A percentile compares a stretch with the other conserved stretches of the same genome.
These are phyloP conservation scores for Phoenicopterus ruber DNA, from an alignment of 2,113 vertebrate genomes.

Conservation along the genomic window DNA sequence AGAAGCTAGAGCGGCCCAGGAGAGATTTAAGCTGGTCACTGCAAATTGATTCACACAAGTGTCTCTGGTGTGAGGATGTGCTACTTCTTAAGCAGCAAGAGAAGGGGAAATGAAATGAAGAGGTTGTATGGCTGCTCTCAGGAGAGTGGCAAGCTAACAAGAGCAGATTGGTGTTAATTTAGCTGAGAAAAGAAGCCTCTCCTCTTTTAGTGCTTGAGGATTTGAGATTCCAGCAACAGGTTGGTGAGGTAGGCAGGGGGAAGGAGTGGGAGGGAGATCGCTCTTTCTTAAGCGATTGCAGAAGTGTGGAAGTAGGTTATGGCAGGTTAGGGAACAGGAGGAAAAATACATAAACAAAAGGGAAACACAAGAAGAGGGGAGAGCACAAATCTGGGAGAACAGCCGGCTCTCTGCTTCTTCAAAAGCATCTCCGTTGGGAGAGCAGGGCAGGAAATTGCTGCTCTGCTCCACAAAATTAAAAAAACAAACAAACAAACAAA, in stretches of 20 bases:
- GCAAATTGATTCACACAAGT: slow-evolving; percentile 44
- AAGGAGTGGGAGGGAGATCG: neutral
- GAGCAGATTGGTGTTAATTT: slow-evolving; percentile 60
- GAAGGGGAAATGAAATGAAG: slow-evolving; percentile 39
- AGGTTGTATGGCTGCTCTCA: slow-evolving; percentile 42
- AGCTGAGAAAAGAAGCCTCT: slow-evolving; percentile 25
- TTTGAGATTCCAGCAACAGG: slow-evolving; percentile 15
- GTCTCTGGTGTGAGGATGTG: slow-evolving; percentile 55
- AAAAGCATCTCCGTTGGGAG: neutral
- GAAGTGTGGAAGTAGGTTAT: slow-evolving; percentile 1
- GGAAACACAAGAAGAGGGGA: neutral
- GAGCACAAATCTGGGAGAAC: neutral
- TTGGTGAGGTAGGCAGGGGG: neutral
- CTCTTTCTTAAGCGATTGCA: neutral
- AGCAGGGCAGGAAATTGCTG: neutral
- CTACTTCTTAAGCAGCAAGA: slow-evolving; percentile 27
- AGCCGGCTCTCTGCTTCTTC: neutral
- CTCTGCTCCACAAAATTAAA: neutral
- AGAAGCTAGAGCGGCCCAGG: neutral
- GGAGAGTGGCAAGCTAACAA: slow-evolving; percentile 11
- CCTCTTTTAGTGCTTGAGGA: neutral
- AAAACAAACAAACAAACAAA: neutral
- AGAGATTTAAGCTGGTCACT: slow-evolving; percentile 51
- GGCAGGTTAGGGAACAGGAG: neutral
- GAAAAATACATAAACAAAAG: neutral